A percentile compares a stretch with the other conserved stretches of the same genome.
Conservation (phyloP, 2,888 invertebrate species). For the Pterostichus niger region DNA sequence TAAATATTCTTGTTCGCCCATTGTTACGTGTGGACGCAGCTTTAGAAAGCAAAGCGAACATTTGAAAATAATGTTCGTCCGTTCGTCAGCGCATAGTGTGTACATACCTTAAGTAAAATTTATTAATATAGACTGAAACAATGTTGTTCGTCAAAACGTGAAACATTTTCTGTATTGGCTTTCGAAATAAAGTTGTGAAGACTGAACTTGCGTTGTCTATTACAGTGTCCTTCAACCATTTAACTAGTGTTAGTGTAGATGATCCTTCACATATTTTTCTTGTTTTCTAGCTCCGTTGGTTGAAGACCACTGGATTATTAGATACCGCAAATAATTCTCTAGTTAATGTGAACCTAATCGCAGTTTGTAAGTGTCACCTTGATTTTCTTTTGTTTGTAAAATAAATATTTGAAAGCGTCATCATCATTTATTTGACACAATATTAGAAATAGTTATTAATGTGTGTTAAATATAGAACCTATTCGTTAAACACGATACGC, state of each 20-base stretch:
- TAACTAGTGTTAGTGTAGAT: not conserved
- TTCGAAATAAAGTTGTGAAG: slow-evolving; percentile 65
- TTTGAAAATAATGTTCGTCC: too few species aligned
- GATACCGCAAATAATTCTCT: slow-evolving; percentile 37
- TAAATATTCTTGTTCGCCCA: too few species aligned
- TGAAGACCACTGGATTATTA: slow-evolving; percentile 33
- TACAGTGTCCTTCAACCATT: slow-evolving; percentile 43
- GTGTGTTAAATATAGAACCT: slow-evolving; percentile 53
- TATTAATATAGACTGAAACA: slow-evolving; percentile 43
- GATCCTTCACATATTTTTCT: slow-evolving; percentile 18
- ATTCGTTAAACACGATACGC: slow-evolving; percentile 20
- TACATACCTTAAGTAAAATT: not conserved
- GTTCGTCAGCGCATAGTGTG: too few species aligned
- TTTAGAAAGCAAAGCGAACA: too few species aligned
- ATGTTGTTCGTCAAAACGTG: slow-evolving; percentile 43
- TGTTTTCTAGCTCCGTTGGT: slow-evolving; percentile 14
- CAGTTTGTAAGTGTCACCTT: slow-evolving; percentile 43
- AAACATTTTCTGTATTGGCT: slow-evolving; percentile 55
- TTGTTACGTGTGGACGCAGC: too few species aligned
- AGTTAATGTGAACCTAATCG: slow-evolving; percentile 40
- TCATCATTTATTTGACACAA: slow-evolving; percentile 39
- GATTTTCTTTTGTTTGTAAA: slow-evolving; percentile 34
- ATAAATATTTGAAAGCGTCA: slow-evolving; percentile 14
- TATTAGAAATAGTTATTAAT: slow-evolving; percentile 41
- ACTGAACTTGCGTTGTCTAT: slow-evolving; percentile 56